These are phyloP conservation scores for Drosophila sordidula DNA, from an alignment of 2,888 invertebrate species.

Conservation along the genomic window DNA sequence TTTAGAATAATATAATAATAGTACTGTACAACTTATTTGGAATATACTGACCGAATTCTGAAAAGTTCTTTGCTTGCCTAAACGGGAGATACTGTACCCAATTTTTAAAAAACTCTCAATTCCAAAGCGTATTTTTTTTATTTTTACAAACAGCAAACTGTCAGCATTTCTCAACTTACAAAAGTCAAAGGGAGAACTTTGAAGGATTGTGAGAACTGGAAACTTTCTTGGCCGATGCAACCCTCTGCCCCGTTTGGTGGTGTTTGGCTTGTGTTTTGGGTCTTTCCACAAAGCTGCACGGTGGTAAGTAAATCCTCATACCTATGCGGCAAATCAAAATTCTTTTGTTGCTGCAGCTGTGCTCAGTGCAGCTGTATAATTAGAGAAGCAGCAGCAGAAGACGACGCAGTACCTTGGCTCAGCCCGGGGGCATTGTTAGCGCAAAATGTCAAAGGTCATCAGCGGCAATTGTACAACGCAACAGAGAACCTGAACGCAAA, in stretches of 20 bases:
- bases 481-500: constrained; percentile 40
- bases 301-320: constrained; percentile 25
- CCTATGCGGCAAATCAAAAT: constrained; percentile 24
- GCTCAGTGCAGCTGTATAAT: constrained; percentile 62
- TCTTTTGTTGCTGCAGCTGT: constrained; percentile 71
- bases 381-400: constrained; percentile 27
- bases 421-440: constrained; percentile 55
- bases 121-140: neutral
- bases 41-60: neutral
- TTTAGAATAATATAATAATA: too few species aligned
- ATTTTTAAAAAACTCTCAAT: neutral
- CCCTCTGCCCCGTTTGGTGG: constrained; percentile 7
- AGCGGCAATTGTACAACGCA: constrained; percentile 62
- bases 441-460: constrained; percentile 75
- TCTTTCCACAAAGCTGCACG: constrained; percentile 5
- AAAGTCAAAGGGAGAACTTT: constrained; percentile 1
- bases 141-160: neutral
- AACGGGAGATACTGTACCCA: constrained; percentile 10
- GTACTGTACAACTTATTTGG: neutral
- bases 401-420: constrained; percentile 41
- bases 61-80: neutral
- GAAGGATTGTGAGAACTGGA: neutral
- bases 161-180: neutral
- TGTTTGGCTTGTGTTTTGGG: neutral
- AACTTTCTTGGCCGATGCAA: constrained; percentile 7